These are phyloP conservation scores for Diacarnus erythraeanus DNA, from an alignment of 37 sponge, comb jelly and placozoan species.

Conservation along the genomic window DNA sequence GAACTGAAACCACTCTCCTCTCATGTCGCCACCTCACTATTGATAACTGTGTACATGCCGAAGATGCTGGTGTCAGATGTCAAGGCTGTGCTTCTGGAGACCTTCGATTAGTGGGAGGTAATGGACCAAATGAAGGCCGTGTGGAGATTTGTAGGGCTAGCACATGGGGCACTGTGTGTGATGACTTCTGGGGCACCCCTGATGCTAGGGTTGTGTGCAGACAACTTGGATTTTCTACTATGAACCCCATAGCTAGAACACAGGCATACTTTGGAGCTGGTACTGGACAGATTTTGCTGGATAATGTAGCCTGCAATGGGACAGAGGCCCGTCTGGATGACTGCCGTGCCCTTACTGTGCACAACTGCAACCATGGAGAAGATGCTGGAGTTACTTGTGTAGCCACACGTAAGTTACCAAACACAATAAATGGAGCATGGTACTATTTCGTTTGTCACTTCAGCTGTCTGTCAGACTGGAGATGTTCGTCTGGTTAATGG, in stretches of 20 bases:
- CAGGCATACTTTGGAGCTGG: slow-evolving; percentile 12
- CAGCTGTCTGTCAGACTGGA: slow-evolving; percentile 14
- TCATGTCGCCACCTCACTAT: neutral
- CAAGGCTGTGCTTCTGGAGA: slow-evolving; percentile 9
- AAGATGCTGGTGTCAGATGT: slow-evolving; percentile 10
- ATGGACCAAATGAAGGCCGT: neutral
- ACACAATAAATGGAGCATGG: neutral
- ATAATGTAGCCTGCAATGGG: slow-evolving; percentile 3
- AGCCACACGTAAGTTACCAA: neutral
- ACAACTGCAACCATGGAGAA: neutral
- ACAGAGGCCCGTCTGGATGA: neutral
- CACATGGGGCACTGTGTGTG: slow-evolving; percentile 10
- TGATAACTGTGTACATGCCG: slow-evolving; percentile 3
- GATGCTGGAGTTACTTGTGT: slow-evolving; percentile 11
- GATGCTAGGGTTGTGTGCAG: slow-evolving; percentile 12
- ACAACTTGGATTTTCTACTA: slow-evolving; percentile 7
- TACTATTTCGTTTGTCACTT: neutral
- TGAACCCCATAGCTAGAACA: neutral
- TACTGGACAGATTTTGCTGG: slow-evolving; percentile 14
- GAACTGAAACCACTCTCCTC: slow-evolving; percentile 12
- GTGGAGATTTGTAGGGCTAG: neutral
- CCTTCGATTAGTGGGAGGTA: slow-evolving; percentile 6
- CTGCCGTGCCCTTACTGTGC: neutral
- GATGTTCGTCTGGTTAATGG: slow-evolving; percentile 24
- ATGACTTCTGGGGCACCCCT: neutral